Percentiles rank a stretch among this genome's conserved stretches.
Evolutionary conservation across 2,888 invertebrate genomes (phyloP).

Genomic region (Synanthedon tipuliformis): DNA sequence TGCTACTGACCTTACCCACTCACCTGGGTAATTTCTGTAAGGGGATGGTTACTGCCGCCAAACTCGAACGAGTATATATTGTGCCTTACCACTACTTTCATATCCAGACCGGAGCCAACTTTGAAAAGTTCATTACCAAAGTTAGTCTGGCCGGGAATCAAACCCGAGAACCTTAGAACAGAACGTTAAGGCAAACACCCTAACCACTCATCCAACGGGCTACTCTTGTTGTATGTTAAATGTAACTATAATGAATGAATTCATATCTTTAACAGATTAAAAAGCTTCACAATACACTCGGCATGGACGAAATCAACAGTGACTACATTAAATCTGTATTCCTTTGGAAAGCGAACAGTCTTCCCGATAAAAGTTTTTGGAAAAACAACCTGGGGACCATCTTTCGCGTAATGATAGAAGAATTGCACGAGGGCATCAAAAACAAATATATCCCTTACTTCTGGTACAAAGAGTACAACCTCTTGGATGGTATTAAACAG

Average conservation of each 20-base stretch:
- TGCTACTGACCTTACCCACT: too few relatives aligned
- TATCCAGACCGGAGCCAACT: too few relatives aligned
- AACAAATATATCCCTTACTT: constrained; percentile 41
- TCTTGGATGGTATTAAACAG: constrained; percentile 37
- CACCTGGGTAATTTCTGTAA: too few relatives aligned
- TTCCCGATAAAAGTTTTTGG: constrained; percentile 39
- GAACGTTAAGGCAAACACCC: too few relatives aligned
- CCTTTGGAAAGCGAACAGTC: constrained; percentile 45
- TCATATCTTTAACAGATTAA: constrained; percentile 32
- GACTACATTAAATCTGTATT: constrained; percentile 71
- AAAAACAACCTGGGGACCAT: constrained; percentile 33
- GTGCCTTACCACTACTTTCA: too few relatives aligned
- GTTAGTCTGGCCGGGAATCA: too few relatives aligned
- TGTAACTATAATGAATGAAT: background rate
- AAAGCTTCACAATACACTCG: constrained; percentile 58
- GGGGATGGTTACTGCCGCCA: too few relatives aligned
- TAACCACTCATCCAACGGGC: too few relatives aligned
- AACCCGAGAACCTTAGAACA: too few relatives aligned
- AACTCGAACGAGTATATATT: too few relatives aligned
- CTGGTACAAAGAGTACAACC: constrained; percentile 45
- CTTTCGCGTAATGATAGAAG: constrained; percentile 41
- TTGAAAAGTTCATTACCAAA: too few relatives aligned
- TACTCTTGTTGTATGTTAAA: too few relatives aligned
- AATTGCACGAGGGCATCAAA: constrained; percentile 30
- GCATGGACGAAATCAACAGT: constrained; percentile 58